Evolutionary conservation across 2,797 vertebrate genomes (phyloP).

Genomic region (Furcifer pardalis): DNA sequence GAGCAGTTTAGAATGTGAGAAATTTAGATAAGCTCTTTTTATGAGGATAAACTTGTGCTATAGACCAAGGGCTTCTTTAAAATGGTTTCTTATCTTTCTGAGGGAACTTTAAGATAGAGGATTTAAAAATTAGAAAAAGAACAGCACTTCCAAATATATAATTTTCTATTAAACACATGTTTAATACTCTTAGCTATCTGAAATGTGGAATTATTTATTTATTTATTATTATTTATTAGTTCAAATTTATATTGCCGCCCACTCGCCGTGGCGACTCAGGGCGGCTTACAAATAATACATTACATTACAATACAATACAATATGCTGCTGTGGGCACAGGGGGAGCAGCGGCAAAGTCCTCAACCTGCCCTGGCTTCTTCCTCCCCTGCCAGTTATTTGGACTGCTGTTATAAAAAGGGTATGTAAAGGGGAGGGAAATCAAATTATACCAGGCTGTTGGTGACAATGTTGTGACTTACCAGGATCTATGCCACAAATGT

Average conservation of each 20-base stretch:
- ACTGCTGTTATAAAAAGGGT: background rate
- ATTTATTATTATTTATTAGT: too few relatives aligned
- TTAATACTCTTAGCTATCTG: background rate
- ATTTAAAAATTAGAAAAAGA: background rate
- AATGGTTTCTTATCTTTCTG: background rate
- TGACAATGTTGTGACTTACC: too few relatives aligned
- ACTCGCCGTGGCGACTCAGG: too few relatives aligned
- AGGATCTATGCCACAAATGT: too few relatives aligned
- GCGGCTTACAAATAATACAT: too few relatives aligned
- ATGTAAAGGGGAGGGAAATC: background rate
- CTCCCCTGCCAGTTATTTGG: too few relatives aligned
- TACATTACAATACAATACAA: too few relatives aligned
- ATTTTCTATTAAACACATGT: background rate
- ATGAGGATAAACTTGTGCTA: background rate
- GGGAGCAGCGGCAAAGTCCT: too few relatives aligned
- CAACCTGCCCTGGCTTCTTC: too few relatives aligned
- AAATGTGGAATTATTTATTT: background rate
- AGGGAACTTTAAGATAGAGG: background rate
- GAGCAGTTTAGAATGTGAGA: background rate
- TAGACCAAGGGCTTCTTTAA: background rate
- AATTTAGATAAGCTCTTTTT: background rate
- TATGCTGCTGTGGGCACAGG: too few relatives aligned
- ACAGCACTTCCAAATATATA: background rate
- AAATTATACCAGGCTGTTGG: background rate
- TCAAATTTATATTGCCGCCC: too few relatives aligned